These are phyloP conservation scores for Geophilus truncorum DNA, from an alignment of 2,888 invertebrate genomes.

Conservation along the genomic window DNA sequence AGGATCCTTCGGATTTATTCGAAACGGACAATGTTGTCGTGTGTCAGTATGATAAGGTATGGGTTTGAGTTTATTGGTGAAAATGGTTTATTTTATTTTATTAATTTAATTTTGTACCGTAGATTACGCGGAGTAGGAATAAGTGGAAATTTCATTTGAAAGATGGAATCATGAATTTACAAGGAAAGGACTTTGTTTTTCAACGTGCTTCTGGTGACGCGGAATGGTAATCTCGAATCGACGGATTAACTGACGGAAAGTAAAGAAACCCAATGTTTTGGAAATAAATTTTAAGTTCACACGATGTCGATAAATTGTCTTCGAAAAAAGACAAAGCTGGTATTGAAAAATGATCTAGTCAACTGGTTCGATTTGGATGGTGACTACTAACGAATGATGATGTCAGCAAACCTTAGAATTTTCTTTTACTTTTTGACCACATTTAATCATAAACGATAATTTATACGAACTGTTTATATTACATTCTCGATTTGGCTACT, in stretches of 20 bases:
- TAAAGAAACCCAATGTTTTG: not conserved
- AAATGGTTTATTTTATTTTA: not conserved
- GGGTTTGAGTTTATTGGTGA: not conserved
- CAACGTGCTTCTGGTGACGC: conserved; percentile 99
- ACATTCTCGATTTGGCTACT: not conserved
- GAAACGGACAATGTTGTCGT: conserved; percentile 99
- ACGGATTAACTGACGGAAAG: not conserved
- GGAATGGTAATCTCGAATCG: conserved; percentile 68
- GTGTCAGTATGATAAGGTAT: conserved; percentile 97
- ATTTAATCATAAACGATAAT: not conserved
- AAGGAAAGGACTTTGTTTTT: conserved; percentile 97
- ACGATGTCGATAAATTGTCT: not conserved
- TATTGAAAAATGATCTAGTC: not conserved
- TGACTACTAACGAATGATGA: not conserved
- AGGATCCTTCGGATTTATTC: conserved; percentile 84
- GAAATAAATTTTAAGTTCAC: not conserved
- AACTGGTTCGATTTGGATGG: not conserved
- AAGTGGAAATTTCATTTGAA: conserved; percentile 99
- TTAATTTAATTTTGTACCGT: conserved; percentile 40
- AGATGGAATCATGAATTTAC: conserved; percentile 99
- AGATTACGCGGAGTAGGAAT: conserved; percentile 95
- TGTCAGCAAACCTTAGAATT: not conserved
- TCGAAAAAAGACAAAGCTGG: not conserved
- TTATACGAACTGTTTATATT: not conserved
- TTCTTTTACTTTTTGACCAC: not conserved